Evolutionary conservation across 2,797 vertebrate genomes (phyloP), one percentile per base, ranked within the genome.

Genomic region (Threskiornis aethiopicus): DNA sequence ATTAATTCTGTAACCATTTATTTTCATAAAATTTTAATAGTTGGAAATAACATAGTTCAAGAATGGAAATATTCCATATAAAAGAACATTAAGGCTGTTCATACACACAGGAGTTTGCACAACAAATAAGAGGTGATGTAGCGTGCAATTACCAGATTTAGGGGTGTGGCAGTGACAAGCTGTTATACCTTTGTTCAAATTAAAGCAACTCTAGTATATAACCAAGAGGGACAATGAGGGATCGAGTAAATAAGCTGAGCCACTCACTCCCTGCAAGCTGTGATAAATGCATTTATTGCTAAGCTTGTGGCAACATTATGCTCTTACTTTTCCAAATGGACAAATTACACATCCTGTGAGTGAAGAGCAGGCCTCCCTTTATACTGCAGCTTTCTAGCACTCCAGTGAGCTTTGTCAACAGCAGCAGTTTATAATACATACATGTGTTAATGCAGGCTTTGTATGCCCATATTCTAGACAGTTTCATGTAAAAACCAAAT

Each of bases 111-210:
- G 97, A 96, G 87, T 89, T 83, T 95, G 79, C 77, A 91, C 93
- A 91, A 95, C 80, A 95, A 94, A 84, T 76, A 84, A 70, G 96
- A 95, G 87, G 94, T 94, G 93, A 93, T 93, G 94, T 85, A 95
- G 93, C 31, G 29, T 96, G 96, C 95, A 96, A 97, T 97, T 97
- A 97, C 93, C 95, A 97, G 89, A 97, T 96, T 95, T 89, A 87
- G 92, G 89, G 94, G 94, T 78, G 93, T 67, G 75, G 87, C 87
- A 96, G 84, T 20, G 65, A 61, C 90, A 95, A 95, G 95, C 97
- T 97, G 89, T n/a, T 95, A 69, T 19, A 89, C 89, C 87, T 89
- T 87, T 93, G 87, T 83, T 69, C 67, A 72, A 73, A 93, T 94
- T 93, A 95, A 92, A 87, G 89, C 69, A 89, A n/a, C 72, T 87